These are phyloP conservation scores for Rhopalosiphum nymphaeae DNA, from an alignment of 2,888 invertebrate genomes.

Conservation along the genomic window DNA sequence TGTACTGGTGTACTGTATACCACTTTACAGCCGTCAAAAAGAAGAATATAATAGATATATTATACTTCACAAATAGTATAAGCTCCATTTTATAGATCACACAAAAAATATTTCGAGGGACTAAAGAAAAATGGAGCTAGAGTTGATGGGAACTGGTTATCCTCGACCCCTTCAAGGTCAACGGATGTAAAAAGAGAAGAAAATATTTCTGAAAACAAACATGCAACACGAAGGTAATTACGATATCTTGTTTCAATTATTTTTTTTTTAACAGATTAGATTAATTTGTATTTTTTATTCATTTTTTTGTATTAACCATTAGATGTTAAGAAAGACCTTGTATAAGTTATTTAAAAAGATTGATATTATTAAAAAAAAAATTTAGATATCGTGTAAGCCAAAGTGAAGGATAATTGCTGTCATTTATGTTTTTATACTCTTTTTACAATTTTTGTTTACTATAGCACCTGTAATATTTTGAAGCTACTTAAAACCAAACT, in stretches of 20 bases:
- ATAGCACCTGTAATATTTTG: constrained; percentile 27
- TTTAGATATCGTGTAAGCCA: constrained; percentile 40
- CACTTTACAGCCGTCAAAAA: constrained; percentile 20
- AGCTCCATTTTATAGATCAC: constrained; percentile 9
- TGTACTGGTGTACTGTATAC: neutral
- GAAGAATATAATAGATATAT: constrained; percentile 12
- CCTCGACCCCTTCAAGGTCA: constrained; percentile 62
- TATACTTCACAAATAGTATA: neutral
- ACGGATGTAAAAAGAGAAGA: constrained; percentile 49
- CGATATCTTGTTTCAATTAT: constrained; percentile 55
- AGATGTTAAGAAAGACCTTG: constrained; percentile 38
- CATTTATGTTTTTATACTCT: constrained; percentile 5
- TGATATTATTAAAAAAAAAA: constrained; percentile 54
- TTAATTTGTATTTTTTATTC: constrained; percentile 40
- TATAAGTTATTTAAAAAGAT: constrained; percentile 48
- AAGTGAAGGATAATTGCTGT: constrained; percentile 54
- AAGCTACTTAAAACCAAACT: constrained; percentile 5
- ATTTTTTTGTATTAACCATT: constrained; percentile 40
- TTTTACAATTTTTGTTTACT: constrained; percentile 40
- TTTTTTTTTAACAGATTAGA: constrained; percentile 39
- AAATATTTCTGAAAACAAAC: constrained; percentile 54
- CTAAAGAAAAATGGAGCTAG: constrained; percentile 25
- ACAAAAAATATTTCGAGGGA: constrained; percentile 41
- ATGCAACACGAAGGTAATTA: constrained; percentile 64
- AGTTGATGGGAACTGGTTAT: constrained; percentile 56